These are phyloP conservation scores for Sinocyclocheilus grahami DNA, from an alignment of 2,113 vertebrate genomes.

Conservation along the genomic window DNA sequence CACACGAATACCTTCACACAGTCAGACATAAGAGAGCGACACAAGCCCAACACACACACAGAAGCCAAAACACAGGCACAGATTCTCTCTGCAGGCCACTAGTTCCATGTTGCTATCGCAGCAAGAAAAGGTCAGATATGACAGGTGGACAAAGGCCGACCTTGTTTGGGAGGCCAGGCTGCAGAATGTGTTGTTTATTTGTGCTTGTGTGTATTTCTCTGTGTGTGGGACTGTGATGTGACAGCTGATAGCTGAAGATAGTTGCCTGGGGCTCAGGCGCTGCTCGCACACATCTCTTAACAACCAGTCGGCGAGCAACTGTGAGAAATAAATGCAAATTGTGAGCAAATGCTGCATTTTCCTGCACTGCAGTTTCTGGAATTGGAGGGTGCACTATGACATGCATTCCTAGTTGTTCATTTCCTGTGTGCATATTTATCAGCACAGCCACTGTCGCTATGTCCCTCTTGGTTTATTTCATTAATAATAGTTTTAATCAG, in stretches of 20 bases:
- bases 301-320: background rate
- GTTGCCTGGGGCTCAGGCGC: conserved; percentile 1
- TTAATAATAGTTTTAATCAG: background rate
- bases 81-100: background rate
- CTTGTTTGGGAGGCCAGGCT: conserved; percentile 10
- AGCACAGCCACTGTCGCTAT: background rate
- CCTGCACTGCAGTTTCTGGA: background rate
- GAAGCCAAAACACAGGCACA: background rate
- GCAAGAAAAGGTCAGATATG: conserved; percentile 47
- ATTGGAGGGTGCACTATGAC: background rate
- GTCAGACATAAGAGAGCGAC: background rate
- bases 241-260: conserved; percentile 24
- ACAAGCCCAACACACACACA: background rate
- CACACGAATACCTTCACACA: conserved; percentile 32
- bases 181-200: conserved; percentile 44
- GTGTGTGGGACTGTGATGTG: conserved; percentile 17
- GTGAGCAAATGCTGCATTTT: conserved; percentile 10
- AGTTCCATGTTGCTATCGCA: conserved; percentile 29
- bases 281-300: background rate
- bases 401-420: background rate
- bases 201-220: conserved; percentile 10
- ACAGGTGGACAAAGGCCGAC: conserved; percentile 46
- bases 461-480: background rate
- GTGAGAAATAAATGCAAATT: conserved; percentile 23
- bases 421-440: conserved; percentile 15